A percentile compares a stretch with the other conserved stretches of the same genome.
These are phyloP conservation scores for Erinaceus europaeus DNA, from an alignment of 2,113 vertebrate genomes.

Conservation along the genomic window DNA sequence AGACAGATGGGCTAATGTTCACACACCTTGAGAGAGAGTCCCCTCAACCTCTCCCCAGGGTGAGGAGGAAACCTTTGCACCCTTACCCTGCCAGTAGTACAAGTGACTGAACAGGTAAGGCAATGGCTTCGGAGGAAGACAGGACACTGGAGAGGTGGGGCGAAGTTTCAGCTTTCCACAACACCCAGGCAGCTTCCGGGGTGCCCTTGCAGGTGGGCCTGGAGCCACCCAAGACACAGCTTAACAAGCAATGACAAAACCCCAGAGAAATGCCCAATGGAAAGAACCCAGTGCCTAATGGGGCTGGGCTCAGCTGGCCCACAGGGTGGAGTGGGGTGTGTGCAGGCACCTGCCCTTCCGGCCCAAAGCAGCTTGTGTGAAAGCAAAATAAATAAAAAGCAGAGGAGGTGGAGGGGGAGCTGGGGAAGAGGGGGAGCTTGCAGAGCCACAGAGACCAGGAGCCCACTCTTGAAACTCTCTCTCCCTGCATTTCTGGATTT, in stretches of 20 bases:
- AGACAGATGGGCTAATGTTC: neutral
- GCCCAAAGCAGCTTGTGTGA: neutral
- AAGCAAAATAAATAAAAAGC: neutral
- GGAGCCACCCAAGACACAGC: neutral
- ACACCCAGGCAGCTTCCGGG: neutral
- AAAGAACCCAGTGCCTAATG: too few relatives aligned
- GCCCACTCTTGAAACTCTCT: neutral
- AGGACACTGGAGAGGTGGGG: neutral
- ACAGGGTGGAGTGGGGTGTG: neutral
- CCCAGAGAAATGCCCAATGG: neutral
- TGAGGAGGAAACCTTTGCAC: too few relatives aligned
- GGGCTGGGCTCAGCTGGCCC: neutral
- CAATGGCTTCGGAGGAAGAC: neutral
- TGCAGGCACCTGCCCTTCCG: neutral
- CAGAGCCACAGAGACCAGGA: neutral
- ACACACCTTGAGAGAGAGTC: neutral
- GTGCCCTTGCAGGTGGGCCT: neutral
- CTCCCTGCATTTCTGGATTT: neutral
- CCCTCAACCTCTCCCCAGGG: too few relatives aligned
- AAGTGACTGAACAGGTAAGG: neutral
- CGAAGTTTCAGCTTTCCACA: neutral
- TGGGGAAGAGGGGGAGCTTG: neutral
- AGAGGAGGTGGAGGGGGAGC: neutral
- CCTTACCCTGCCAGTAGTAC: too few relatives aligned
- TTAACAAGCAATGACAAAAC: neutral